These are phyloP conservation scores for Dendrolimus punctatus DNA, from an alignment of 1,140 invertebrate genomes.

Conservation along the genomic window DNA sequence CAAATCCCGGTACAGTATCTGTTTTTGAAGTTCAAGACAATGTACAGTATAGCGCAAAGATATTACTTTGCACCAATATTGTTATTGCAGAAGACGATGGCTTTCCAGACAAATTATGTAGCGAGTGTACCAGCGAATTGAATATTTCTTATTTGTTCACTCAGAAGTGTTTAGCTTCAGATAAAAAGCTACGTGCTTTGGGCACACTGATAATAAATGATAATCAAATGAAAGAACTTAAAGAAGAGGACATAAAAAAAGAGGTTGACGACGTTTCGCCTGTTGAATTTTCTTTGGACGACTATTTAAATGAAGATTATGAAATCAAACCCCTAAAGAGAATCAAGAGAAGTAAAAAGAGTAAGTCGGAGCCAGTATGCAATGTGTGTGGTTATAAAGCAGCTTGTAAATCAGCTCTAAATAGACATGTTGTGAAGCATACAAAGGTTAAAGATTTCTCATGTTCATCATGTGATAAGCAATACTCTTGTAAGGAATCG, in stretches of 20 bases:
- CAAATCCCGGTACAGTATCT: conserved; percentile 38
- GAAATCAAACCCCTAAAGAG: background rate
- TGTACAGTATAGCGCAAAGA: conserved; percentile 39
- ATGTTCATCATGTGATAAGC: background rate
- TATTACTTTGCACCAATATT: conserved; percentile 45
- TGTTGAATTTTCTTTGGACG: conserved; percentile 15
- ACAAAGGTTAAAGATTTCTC: background rate
- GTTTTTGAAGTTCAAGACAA: conserved; percentile 46
- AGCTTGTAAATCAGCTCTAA: background rate
- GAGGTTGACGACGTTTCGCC: conserved; percentile 25
- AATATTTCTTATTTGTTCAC: conserved; percentile 43
- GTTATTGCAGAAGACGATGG: conserved; percentile 44
- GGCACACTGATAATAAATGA: conserved; percentile 13
- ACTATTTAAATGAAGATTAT: background rate
- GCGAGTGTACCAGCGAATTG: conserved; percentile 39
- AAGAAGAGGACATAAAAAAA: conserved; percentile 25
- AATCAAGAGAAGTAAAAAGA: too few species aligned
- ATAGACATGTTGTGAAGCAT: background rate
- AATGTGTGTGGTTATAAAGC: background rate
- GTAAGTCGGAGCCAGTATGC: too few species aligned
- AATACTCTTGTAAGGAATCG: background rate
- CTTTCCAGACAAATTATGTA: conserved; percentile 45
- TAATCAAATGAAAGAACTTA: conserved; percentile 25
- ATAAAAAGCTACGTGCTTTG: conserved; percentile 32
- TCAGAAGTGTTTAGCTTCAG: conserved; percentile 49